Evolutionary conservation across 2,797 vertebrate genomes (phyloP), one percentile per base, ranked within the genome.

Genomic region (Coccyzus lansbergi): DNA sequence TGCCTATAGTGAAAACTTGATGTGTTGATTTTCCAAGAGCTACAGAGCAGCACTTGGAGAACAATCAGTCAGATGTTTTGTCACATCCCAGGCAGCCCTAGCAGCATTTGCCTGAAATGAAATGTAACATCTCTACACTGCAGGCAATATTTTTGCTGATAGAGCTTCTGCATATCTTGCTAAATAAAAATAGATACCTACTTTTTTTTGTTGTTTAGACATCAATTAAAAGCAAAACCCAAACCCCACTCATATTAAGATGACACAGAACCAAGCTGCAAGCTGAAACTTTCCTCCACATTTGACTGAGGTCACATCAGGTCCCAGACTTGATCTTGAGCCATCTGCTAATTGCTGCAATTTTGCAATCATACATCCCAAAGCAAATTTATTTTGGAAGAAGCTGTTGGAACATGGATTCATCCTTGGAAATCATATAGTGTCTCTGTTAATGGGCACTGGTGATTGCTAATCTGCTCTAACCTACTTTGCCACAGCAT

Each of bases 21-120:
- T 95, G 86, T 93, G 92, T 90, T 96, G 94, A 88, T 96, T 95
- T 96, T 96, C 90, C 90, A 90, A 79, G 86, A 93, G 92, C 95
- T 95, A 90, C 88, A 88, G 92, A 94, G 86, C 90, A 94, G 93
- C 88, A 88, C 90, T 96, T 85, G 93, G 93, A 96, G 93, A 96
- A 94, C 94, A 94, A 95, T 96, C 93, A 94, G 90, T 95, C 90
- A 93, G 95, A 92, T 91, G 56, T 92, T 96, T 94, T 94, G 92
- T 96, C 93, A 88, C 86, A 94, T 94, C 93, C 92, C 83, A 93
- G 88, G 93, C 94, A 96, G 94, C 86, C 83, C 77, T 83, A 90
- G 85, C 78, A 94, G 71, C 75, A 68, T 90, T 93, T 92, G 75
- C 86, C 78, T 94, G 71, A 94, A 93, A 94, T 96, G 80, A 95